Evolutionary conservation across 2,888 invertebrate genomes (phyloP).

Genomic region (Drosophila infuscata): DNA sequence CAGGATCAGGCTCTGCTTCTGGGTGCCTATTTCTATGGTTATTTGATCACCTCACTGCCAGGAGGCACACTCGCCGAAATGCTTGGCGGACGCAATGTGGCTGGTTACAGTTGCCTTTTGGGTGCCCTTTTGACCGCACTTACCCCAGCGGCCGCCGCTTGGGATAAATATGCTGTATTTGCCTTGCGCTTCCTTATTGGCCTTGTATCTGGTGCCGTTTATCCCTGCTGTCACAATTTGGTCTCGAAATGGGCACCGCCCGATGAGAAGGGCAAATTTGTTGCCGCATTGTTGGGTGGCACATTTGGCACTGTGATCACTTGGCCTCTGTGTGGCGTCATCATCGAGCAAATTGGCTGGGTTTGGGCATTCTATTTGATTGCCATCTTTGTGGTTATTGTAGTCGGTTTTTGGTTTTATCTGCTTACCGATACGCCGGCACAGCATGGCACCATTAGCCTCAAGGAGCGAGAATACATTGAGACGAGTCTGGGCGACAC

Average conservation of each 20-base stretch:
- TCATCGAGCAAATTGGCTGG: constrained; percentile 89
- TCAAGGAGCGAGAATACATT: constrained; percentile 88
- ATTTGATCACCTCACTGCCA: constrained; percentile 88
- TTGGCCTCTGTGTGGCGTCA: constrained; percentile 88
- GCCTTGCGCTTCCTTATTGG: constrained; percentile 87
- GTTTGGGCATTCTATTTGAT: constrained; percentile 89
- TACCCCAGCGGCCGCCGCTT: constrained; percentile 87
- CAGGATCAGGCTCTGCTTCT: constrained; percentile 88
- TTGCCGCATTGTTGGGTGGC: constrained; percentile 90
- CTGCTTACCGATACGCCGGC: constrained; percentile 88
- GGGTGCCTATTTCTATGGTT: constrained; percentile 90
- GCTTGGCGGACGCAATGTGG: constrained; percentile 88
- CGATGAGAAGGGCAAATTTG: constrained; percentile 90
- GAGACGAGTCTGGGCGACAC: constrained; percentile 87
- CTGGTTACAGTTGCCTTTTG: constrained; percentile 86
- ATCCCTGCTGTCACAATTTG: constrained; percentile 85
- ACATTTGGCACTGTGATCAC: constrained; percentile 90
- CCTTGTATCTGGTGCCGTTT: constrained; percentile 86
- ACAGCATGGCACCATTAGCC: constrained; percentile 88
- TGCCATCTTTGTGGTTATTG: constrained; percentile 86
- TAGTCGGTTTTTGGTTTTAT: constrained; percentile 88
- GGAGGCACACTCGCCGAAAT: constrained; percentile 89
- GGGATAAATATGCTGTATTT: constrained; percentile 87
- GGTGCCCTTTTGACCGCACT: constrained; percentile 87
- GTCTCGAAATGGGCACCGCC: constrained; percentile 91